Evolutionary conservation across 2,797 vertebrate genomes (phyloP).

Genomic region (Balearica regulorum): DNA sequence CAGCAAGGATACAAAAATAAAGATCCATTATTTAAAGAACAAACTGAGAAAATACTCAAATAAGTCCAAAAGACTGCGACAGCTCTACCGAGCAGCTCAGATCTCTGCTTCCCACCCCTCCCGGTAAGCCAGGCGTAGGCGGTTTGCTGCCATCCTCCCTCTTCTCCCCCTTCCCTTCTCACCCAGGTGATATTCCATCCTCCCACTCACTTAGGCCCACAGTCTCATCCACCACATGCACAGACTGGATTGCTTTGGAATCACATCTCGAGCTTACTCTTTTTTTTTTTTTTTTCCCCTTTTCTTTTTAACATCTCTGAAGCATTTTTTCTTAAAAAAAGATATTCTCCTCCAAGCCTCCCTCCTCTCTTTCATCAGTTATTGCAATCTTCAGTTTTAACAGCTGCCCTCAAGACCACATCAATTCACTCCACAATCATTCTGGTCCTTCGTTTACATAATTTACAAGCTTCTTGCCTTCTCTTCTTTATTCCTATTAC

Average conservation of each 20-base stretch:
- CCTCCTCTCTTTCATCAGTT: neutral
- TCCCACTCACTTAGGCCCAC: neutral
- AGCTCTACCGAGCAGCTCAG: neutral
- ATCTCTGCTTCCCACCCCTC: neutral
- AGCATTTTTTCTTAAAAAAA: neutral
- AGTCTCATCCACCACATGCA: neutral
- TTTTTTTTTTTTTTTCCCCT: neutral
- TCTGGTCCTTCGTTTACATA: neutral
- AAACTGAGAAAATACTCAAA: neutral
- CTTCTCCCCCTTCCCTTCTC: neutral
- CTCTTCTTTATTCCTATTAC: constrained; percentile 24
- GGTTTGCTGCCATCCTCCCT: neutral
- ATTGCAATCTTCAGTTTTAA: neutral
- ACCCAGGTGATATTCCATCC: too few relatives aligned
- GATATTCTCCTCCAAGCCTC: neutral
- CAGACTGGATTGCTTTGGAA: neutral
- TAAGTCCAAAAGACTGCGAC: neutral
- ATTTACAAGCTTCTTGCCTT: constrained; percentile 33
- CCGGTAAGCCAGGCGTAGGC: rapidly evolving
- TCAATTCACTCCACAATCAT: neutral
- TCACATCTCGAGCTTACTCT: neutral
- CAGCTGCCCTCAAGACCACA: neutral
- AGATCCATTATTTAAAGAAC: neutral
- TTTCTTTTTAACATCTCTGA: neutral
- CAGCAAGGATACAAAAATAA: neutral